Percentiles rank a stretch among this genome's conserved stretches.
Evolutionary conservation across 1,140 invertebrate genomes (phyloP).

Genomic region (Arctopsyche grandis): DNA sequence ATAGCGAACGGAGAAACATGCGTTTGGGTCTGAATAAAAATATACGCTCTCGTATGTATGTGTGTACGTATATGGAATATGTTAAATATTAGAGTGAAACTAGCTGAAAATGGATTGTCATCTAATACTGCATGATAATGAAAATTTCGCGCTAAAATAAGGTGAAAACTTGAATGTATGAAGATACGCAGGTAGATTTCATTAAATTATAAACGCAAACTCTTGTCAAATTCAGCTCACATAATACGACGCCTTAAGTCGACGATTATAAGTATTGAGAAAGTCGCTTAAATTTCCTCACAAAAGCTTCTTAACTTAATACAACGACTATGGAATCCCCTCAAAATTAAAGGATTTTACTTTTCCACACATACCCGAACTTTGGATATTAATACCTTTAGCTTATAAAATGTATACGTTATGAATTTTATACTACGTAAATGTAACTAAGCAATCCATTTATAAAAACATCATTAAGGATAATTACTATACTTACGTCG

Average conservation of each 20-base stretch:
- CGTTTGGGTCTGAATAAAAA: conserved; percentile 24
- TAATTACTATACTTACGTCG: no score
- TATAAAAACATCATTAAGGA: no score
- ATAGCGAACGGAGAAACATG: conserved; percentile 22
- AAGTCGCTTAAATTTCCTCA: neutral
- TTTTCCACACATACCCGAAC: conserved; percentile 3
- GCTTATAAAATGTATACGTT: no score
- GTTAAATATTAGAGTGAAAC: neutral
- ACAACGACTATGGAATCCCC: neutral
- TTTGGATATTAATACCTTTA: neutral
- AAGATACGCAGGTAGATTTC: no score
- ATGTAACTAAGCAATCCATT: no score
- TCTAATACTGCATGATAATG: neutral
- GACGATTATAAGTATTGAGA: conserved; percentile 5
- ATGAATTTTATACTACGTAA: no score
- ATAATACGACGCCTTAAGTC: neutral
- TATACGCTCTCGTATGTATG: neutral
- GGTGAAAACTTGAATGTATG: no score
- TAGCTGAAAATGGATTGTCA: neutral
- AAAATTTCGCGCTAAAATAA: neutral
- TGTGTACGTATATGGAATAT: neutral
- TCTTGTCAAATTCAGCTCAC: neutral
- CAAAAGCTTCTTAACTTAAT: conserved; percentile 11
- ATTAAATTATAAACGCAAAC: no score
- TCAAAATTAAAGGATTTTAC: conserved; percentile 17